Conservation (phyloP, 2,113 vertebrate species). For the Atractosteus spatula region DNA sequence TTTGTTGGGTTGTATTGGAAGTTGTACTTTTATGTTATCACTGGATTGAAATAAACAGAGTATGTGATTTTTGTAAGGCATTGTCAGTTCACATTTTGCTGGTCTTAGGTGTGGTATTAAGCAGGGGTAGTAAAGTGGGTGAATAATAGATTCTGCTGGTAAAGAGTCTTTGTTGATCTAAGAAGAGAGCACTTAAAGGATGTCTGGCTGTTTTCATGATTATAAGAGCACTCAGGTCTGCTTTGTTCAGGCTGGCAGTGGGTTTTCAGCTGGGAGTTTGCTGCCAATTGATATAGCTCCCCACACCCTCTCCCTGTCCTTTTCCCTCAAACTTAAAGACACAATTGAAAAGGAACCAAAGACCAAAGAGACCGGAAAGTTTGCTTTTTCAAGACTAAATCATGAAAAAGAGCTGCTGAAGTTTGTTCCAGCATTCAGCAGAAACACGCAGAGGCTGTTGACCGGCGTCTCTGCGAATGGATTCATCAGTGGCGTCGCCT, state of each 20-base stretch:
- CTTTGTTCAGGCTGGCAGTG: constrained; percentile 53
- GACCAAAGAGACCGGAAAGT: no score
- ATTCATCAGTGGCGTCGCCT: no score
- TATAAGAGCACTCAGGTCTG: constrained; percentile 62
- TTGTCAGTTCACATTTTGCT: not conserved
- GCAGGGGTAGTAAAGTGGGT: constrained; percentile 15
- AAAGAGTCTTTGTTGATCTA: constrained; percentile 61
- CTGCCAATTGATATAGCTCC: no score
- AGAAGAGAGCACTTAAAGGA: constrained; percentile 55
- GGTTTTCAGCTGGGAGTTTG: constrained; percentile 44
- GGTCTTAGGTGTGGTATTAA: constrained; percentile 17
- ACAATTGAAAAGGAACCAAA: no score
- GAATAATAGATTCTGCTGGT: constrained; percentile 46
- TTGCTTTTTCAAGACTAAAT: no score
- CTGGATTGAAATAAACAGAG: not conserved
- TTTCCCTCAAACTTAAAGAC: no score
- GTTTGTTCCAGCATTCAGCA: no score
- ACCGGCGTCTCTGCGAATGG: no score
- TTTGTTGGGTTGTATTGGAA: no score
- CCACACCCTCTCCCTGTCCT: no score
- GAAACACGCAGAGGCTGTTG: no score
- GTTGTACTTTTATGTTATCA: not conserved
- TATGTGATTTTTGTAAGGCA: not conserved
- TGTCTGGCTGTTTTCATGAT: constrained; percentile 57
- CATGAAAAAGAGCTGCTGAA: no score